Conservation (phyloP, 2,113 vertebrate genomes). For the Brachionichthys hirsutus region DNA sequence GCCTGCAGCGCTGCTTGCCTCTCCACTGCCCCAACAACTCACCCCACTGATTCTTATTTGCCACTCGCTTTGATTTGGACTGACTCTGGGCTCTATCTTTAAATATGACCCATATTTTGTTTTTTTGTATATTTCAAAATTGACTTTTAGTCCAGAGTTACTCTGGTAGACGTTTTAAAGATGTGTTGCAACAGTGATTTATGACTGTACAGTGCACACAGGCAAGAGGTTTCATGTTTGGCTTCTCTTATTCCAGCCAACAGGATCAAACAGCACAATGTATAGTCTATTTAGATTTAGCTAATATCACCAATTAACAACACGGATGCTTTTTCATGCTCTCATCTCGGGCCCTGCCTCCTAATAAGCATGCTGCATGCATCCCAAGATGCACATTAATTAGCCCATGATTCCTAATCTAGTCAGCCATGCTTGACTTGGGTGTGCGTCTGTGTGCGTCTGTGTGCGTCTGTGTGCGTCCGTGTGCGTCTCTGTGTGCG, state of each 20-base stretch:
- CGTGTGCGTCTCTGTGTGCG: background rate
- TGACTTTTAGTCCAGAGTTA: conserved; percentile 21
- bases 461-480: conserved; percentile 3
- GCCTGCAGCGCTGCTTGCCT: conserved; percentile 17
- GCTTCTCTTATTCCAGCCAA: conserved; percentile 10
- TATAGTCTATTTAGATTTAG: conserved; percentile 24
- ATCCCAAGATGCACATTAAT: conserved; percentile 67
- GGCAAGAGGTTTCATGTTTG: conserved; percentile 16
- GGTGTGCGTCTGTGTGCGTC: conserved; percentile 1
- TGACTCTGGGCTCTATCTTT: conserved; percentile 13
- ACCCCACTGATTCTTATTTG: conserved; percentile 12
- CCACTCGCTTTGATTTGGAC: conserved; percentile 31
- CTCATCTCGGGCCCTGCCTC: conserved; percentile 11
- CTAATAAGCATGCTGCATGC: conserved; percentile 58
- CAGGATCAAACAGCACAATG: conserved; percentile 20
- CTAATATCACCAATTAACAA: conserved; percentile 26
- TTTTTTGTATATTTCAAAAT: conserved; percentile 5
- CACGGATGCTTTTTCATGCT: conserved; percentile 43
- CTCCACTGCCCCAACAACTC: too few species aligned
- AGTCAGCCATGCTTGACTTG: conserved; percentile 62
- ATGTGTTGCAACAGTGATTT: conserved; percentile 18
- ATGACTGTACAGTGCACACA: conserved; percentile 12
- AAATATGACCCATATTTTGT: conserved; percentile 10
- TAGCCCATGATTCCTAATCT: conserved; percentile 63
- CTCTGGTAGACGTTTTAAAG: conserved; percentile 1